Conservation (phyloP, 2,113 vertebrate genomes). For the Sylvia atricapilla region DNA sequence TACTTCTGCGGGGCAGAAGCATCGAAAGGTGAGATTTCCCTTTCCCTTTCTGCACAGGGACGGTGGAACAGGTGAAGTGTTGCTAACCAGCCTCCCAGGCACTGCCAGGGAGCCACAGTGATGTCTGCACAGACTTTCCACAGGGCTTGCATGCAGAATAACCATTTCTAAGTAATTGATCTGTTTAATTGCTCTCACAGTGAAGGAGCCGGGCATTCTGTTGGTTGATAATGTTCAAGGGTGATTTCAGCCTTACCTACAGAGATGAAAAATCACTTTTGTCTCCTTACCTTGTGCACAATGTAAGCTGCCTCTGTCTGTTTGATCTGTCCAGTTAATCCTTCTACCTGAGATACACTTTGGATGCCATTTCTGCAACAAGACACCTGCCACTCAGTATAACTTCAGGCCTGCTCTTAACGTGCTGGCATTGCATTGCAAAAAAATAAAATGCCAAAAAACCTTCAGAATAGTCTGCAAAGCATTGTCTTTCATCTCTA, state of each 20-base stretch:
- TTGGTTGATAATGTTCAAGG: neutral
- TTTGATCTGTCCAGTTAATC: neutral
- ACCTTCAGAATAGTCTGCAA: neutral
- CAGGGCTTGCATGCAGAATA: slow-evolving; percentile 55
- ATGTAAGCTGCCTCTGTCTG: neutral
- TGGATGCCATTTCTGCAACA: neutral
- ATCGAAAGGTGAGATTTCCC: slow-evolving; percentile 70
- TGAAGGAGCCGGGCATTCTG: neutral
- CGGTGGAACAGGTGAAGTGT: neutral
- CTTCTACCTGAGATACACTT: neutral
- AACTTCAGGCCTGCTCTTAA: neutral
- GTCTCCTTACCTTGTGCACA: neutral
- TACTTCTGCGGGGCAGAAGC: slow-evolving; percentile 77
- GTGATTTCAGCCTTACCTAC: neutral
- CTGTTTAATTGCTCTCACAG: slow-evolving; percentile 15
- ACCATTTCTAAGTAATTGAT: slow-evolving; percentile 21
- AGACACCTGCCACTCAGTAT: neutral
- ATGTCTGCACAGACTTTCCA: neutral
- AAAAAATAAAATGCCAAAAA: neutral
- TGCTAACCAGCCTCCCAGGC: neutral
- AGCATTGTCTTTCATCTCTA: neutral
- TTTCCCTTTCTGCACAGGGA: slow-evolving; percentile 17
- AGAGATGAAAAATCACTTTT: neutral
- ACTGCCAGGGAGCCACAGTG: neutral
- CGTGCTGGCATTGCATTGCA: neutral